Evolutionary conservation across 1,140 invertebrate genomes (phyloP).

Genomic region (Zaprionus kolodkinae): DNA sequence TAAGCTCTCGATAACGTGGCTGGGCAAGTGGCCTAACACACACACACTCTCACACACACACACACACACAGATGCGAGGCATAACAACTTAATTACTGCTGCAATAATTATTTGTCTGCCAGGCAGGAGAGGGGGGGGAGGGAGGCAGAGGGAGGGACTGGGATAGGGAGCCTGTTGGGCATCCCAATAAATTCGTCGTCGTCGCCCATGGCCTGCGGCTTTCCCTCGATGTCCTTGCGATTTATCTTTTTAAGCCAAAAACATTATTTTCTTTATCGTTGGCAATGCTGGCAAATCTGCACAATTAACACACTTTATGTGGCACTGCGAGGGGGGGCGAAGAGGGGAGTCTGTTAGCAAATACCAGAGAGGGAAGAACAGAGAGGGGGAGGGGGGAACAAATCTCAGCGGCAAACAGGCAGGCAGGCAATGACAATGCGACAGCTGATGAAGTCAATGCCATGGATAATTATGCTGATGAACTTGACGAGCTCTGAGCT

Average conservation of each 20-base stretch:
- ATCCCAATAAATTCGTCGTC: conserved; percentile 31
- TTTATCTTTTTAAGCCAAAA: conserved; percentile 77
- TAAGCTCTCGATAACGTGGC: conserved; percentile 31
- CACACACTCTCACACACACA: not conserved
- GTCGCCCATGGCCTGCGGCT: conserved; percentile 34
- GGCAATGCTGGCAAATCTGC: conserved; percentile 61
- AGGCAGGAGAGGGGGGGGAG: not conserved
- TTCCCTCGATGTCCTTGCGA: conserved; percentile 51
- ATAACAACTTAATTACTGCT: conserved; percentile 52
- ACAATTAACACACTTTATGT: conserved; percentile 81
- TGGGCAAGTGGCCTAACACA: conserved; percentile 11
- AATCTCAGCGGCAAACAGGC: conserved; percentile 33
- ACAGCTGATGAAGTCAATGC: conserved; percentile 76
- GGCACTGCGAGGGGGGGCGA: conserved; percentile 9
- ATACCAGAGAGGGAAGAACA: conserved; percentile 33
- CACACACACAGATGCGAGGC: conserved; percentile 1
- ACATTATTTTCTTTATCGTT: conserved; percentile 66
- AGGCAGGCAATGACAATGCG: conserved; percentile 55
- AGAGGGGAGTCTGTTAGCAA: conserved; percentile 2
- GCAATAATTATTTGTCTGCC: conserved; percentile 44
- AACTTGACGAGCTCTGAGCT: conserved; percentile 57
- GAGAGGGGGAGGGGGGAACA: not conserved
- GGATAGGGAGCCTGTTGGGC: conserved; percentile 2
- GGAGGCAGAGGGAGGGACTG: too few species aligned
- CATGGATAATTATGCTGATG: conserved; percentile 77